Percentiles rank a stretch among this genome's conserved stretches.
phyloP scores from a whole-genome alignment of 2,113 vertebrate genomes.

The Mobula hypostoma region DNA sequence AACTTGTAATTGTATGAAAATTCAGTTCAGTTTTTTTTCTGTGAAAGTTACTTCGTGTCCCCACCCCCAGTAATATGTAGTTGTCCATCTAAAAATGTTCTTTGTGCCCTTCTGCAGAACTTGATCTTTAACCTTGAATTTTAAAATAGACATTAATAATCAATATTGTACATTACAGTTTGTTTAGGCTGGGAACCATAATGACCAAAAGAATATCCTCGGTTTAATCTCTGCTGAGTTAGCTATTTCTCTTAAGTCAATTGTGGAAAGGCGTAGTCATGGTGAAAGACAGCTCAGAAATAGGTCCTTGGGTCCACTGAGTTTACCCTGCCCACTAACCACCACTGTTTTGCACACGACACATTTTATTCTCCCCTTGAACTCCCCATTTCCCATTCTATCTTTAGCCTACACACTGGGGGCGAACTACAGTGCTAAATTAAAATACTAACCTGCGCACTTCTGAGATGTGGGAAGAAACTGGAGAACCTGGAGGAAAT shows the following conservation, averaged over 20 bases:
- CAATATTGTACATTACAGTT: background rate
- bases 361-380: no score
- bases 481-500: no score
- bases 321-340: no score
- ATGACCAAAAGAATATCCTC: background rate
- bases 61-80: background rate
- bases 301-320: no score
- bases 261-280: background rate
- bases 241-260: background rate
- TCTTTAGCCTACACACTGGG: no score
- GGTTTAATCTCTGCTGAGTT: background rate
- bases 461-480: no score
- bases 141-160: background rate
- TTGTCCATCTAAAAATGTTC: background rate
- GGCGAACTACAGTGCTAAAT: no score
- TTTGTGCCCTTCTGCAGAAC: background rate
- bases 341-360: no score
- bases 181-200: background rate
- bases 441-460: no score
- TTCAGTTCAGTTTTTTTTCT: background rate
- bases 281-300: no score
- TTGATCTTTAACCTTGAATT: background rate
- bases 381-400: no score
- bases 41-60: background rate
- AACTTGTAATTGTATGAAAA: background rate